These are phyloP conservation scores for Hetaerina americana DNA, from an alignment of 1,140 invertebrate species.

Conservation along the genomic window DNA sequence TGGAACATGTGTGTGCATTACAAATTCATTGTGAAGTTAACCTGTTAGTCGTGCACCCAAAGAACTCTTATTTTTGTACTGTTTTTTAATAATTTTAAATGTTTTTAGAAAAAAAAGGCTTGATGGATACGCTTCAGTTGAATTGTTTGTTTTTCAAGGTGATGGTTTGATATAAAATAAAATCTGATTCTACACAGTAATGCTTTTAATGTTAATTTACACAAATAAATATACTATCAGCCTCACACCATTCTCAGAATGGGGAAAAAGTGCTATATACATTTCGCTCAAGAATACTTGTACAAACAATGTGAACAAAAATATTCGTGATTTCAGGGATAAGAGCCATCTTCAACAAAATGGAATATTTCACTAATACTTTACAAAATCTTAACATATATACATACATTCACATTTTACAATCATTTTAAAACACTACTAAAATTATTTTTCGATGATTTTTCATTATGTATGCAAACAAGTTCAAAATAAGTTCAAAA, in stretches of 20 bases:
- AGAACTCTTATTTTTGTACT: not conserved
- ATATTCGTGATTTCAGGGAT: not conserved
- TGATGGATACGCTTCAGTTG: not conserved
- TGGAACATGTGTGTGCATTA: too few species aligned
- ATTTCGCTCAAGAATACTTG: not conserved
- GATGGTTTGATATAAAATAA: conserved; percentile 1
- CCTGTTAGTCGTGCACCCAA: not conserved
- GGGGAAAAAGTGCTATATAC: not conserved
- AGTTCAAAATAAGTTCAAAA: not conserved
- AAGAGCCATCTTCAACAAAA: not conserved
- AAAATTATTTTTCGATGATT: not conserved
- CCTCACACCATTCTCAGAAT: not conserved
- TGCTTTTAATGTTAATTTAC: not conserved
- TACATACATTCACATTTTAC: not conserved
- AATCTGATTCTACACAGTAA: too few species aligned
- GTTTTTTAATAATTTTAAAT: not conserved
- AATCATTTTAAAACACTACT: too few species aligned
- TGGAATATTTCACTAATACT: too few species aligned
- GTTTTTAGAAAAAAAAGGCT: not conserved
- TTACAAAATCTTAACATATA: not conserved
- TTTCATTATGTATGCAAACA: not conserved
- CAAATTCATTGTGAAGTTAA: not conserved
- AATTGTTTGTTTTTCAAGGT: not conserved
- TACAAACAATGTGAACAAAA: conserved; percentile 4
- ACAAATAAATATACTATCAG: not conserved